These are phyloP conservation scores for Siniperca chuatsi DNA, from an alignment of 2,113 vertebrate genomes.

Conservation along the genomic window DNA sequence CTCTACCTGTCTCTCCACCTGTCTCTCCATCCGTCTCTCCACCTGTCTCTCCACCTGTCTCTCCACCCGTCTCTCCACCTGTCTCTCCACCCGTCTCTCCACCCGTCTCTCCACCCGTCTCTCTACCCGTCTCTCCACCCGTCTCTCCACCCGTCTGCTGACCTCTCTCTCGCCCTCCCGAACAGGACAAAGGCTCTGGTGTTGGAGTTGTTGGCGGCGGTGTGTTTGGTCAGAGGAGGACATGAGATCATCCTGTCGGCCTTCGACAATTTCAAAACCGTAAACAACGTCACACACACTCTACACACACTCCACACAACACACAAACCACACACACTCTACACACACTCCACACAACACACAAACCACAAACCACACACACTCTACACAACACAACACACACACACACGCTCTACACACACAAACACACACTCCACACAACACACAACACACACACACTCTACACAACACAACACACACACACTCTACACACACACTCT, in stretches of 20 bases:
- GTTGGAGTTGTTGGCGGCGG: slow-evolving; percentile 92
- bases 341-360: neutral
- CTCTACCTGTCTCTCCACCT: too few species aligned
- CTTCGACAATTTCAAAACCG: slow-evolving; percentile 98
- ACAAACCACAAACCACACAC: neutral
- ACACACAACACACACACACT: neutral
- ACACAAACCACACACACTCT: neutral
- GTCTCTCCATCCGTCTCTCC: too few species aligned
- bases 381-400: slow-evolving; percentile 2
- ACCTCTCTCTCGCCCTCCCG: neutral
- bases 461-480: neutral
- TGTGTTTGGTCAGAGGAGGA: slow-evolving; percentile 97
- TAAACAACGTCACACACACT: slow-evolving; percentile 59
- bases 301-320: neutral
- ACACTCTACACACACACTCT: too few species aligned
- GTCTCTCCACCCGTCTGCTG: neutral
- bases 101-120: too few species aligned
- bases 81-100: too few species aligned
- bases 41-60: too few species aligned
- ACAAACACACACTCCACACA: neutral
- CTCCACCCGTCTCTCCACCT: too few species aligned
- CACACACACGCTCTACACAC: neutral
- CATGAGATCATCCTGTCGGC: slow-evolving; percentile 97
- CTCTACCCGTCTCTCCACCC: too few species aligned
- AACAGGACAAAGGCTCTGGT: slow-evolving; percentile 96